Percentiles rank a stretch among this genome's conserved stretches.
Conservation (phyloP, 2,113 vertebrate genomes). For the Xiphophorus maculatus region DNA sequence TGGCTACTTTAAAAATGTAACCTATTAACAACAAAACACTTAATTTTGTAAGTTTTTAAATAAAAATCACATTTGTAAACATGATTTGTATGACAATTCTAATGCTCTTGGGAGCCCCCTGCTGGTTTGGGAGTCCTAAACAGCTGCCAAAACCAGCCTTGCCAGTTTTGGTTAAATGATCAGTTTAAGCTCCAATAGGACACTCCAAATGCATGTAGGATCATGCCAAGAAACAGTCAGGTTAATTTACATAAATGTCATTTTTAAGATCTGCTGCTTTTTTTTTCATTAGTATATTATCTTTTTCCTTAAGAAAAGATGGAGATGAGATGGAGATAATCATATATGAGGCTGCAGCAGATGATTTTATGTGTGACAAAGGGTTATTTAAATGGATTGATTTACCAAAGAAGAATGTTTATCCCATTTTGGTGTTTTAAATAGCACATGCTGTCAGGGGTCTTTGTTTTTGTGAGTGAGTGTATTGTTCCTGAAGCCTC, state of each 20-base stretch:
- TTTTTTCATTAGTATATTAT: background rate
- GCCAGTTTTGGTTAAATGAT: background rate
- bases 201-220: background rate
- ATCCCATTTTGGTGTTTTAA: conserved; percentile 45
- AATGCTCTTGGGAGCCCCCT: background rate
- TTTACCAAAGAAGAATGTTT: conserved; percentile 54
- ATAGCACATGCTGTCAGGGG: conserved; percentile 48
- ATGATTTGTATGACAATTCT: too few relatives aligned
- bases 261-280: background rate
- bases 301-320: background rate
- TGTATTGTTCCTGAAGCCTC: conserved; percentile 55
- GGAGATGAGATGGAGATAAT: background rate
- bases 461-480: conserved; percentile 24
- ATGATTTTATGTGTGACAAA: conserved; percentile 21
- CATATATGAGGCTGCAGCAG: background rate
- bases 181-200: background rate
- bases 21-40: too few relatives aligned
- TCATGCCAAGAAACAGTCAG: too few relatives aligned
- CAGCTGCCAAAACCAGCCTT: background rate
- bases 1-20: background rate
- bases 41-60: too few relatives aligned
- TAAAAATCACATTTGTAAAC: background rate
- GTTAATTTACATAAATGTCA: too few relatives aligned
- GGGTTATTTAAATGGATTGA: conserved; percentile 28
- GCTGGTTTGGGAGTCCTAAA: background rate